Base-by-base conservation (phyloP, 2,888 invertebrate species). In the Molanna angustata region DNA sequence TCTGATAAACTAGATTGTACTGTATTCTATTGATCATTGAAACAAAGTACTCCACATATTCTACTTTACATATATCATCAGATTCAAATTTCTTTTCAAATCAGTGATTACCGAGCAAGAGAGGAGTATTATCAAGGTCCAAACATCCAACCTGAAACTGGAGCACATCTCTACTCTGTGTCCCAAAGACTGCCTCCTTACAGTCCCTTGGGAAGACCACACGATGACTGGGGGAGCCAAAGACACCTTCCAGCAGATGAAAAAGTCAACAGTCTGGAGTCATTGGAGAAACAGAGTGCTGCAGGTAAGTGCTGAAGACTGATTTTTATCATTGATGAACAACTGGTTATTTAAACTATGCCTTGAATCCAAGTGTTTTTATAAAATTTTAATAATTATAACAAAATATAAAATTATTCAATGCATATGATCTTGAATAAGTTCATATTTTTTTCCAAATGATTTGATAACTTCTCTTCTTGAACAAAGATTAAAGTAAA, bases 151-250 rank as follows among this genome's bases (percentile, higher is more conserved):
- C 76, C 75, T 0, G 77, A 78, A 55, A 77, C 77, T 42, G 76
- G 74, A 42, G 76, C 78, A 0, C 76, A 78, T 57, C 61, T 82
- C 16, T 83, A 82, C 62, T 80, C 81, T 0, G 82, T 83, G 7
- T 80, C 82, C 0, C 82, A 82, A 64, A 68, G 82, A 19, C 66
- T 82, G 33, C 79, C 80, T 0, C 76, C 79, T 57, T 76, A 75
- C 58, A 76, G 76, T 60, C 76, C 77, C 0, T 51, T 76, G 6
- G 76, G 76, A 2, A 74, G 76, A 59, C 76, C 76, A 0, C 76
- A 76, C 62, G 72, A 67, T 61, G 77, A 77, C 42, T 76, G 77
- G 76, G 76, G 76, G 52, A 76, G 76, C 61, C 77, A 77, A 59
- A 75, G 76, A 57, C 69, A 74, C 1, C 60, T 76, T n/a, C 72